Evolutionary conservation across 1,140 invertebrate genomes (phyloP), one percentile per base, ranked within the genome.

Genomic region (Physella acuta): DNA sequence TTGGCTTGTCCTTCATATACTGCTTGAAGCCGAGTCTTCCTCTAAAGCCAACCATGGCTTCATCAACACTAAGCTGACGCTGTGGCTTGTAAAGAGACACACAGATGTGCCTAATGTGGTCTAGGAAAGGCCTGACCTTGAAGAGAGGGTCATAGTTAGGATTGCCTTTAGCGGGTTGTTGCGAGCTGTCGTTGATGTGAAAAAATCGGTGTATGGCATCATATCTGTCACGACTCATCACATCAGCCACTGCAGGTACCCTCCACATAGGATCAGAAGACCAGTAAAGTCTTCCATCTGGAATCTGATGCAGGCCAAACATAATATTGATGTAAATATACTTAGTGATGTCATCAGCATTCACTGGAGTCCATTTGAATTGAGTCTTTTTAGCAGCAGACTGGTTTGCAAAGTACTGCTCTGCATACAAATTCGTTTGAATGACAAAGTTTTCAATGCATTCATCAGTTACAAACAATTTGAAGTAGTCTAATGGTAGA

Each of bases 31-130:
- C 73, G 72, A 83, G 76, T 59, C 72, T 69, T 5, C 83, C 81
- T 79, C 85, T 87, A 49, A 80, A 86, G 14, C 81, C 75, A 71
- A 86, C 82, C 78, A 87, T 85, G 76, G 81, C 81, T 74, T 87
- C 82, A 74, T 86, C 79, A 28, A 79, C 60, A 26, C 72, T 63
- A 0, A 78, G 28, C n/a, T 76, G 24, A 20, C 20, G 49, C 17
- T 30, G 36, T 53, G 68, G 66, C 1, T 67, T n/a, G n/a, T n/a
- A n/a, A n/a, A n/a, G n/a, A n/a, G 51, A 49, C 73, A 44, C 56
- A 55, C 71, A 75, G 0, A 62, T 72, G 11, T 49, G 30, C 17
- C 31, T 58, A 8, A 75, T 61, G 24, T 52, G 58, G 20, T 70
- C 68, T 16, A 78, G 20, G 1, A 76, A 49, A 28, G 74, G 72